Conservation (phyloP, 2,797 vertebrate genomes). For the Sebastes taczanowskii region DNA sequence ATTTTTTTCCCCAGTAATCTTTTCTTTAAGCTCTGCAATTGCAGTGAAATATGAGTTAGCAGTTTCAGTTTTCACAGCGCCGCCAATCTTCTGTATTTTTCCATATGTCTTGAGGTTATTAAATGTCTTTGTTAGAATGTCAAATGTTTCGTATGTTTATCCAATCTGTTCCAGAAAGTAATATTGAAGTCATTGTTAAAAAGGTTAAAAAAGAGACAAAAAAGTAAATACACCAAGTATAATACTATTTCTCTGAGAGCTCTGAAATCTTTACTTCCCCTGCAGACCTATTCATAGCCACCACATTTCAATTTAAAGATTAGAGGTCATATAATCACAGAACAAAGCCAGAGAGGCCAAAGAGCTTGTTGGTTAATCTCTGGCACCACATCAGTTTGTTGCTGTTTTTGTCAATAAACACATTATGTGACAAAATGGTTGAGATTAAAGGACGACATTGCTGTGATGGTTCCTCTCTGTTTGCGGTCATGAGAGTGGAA, state of each 20-base stretch:
- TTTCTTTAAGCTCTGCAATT: background rate
- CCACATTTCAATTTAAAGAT: slow-evolving; percentile 22
- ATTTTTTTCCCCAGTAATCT: background rate
- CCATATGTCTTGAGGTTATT: background rate
- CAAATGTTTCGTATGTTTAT: background rate
- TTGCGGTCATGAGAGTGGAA: background rate
- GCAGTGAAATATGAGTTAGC: background rate
- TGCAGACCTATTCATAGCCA: background rate
- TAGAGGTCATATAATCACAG: slow-evolving; percentile 22
- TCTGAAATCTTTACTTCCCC: background rate
- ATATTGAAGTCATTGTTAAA: background rate
- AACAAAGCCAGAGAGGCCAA: slow-evolving; percentile 19
- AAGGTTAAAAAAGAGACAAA: background rate
- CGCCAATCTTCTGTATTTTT: background rate
- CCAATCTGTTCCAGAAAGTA: background rate
- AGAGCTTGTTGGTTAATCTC: slow-evolving; percentile 16
- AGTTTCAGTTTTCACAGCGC: background rate
- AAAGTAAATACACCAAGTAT: background rate
- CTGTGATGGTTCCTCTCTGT: background rate
- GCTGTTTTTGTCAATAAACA: slow-evolving; percentile 9
- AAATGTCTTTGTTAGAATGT: background rate
- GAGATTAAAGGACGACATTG: background rate
- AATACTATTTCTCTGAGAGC: background rate
- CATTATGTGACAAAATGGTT: background rate
- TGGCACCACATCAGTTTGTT: background rate